A percentile compares a stretch with the other conserved stretches of the same genome.
phyloP scores from a whole-genome alignment of 2,888 invertebrate genomes.

The Oasisia sp. region DNA sequence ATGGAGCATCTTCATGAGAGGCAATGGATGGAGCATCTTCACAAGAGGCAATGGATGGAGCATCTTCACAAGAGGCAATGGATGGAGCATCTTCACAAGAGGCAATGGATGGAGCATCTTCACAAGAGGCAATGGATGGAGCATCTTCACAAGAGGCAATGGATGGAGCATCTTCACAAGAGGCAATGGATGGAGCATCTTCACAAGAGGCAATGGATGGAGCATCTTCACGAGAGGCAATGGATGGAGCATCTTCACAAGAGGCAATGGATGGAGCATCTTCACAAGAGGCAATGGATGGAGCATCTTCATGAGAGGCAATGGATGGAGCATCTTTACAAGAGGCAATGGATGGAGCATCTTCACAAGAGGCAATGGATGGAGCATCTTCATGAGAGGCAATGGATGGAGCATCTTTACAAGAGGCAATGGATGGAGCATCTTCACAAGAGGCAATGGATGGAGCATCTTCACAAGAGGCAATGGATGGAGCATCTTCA shows the following conservation, averaged over 20 bases:
- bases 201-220: background rate
- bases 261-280: background rate
- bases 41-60: background rate
- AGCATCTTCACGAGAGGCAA: background rate
- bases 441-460: background rate
- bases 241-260: background rate
- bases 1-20: too few species aligned
- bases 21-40: background rate
- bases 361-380: background rate
- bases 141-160: background rate
- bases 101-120: background rate
- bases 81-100: background rate
- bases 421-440: background rate
- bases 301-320: background rate
- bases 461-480: background rate
- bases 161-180: background rate
- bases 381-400: background rate
- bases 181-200: background rate
- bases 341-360: background rate
- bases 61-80: background rate
- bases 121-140: background rate
- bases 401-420: background rate
- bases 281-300: background rate
- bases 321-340: background rate
- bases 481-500: background rate